Conservation (phyloP, 2,888 invertebrate species). For the Drosophila gaucha region DNA sequence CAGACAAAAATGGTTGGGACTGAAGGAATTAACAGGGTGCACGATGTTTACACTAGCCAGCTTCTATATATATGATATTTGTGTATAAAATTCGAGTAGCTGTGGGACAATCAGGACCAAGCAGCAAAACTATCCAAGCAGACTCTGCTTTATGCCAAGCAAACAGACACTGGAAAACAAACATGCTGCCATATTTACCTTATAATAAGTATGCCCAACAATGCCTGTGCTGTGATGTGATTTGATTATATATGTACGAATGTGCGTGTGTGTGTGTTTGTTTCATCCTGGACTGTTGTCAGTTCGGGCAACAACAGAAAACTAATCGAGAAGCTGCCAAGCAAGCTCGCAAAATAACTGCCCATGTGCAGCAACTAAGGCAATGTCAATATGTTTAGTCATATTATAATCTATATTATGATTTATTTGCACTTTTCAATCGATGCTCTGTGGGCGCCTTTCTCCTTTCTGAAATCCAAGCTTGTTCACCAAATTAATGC, state of each 20-base stretch:
- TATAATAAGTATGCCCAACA: constrained; percentile 32
- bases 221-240: constrained; percentile 14
- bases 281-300: constrained; percentile 3
- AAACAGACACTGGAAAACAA: constrained; percentile 30
- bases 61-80: neutral
- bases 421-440: constrained; percentile 41
- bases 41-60: neutral
- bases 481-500: constrained; percentile 45
- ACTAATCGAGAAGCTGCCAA: constrained; percentile 28
- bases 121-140: neutral
- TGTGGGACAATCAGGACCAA: neutral
- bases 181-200: constrained; percentile 38
- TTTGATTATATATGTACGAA: neutral
- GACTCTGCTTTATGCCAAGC: constrained; percentile 9
- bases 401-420: constrained; percentile 38
- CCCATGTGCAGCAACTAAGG: neutral
- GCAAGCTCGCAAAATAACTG: constrained; percentile 4
- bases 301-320: constrained; percentile 7
- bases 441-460: neutral
- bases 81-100: neutral
- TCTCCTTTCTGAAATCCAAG: constrained; percentile 32
- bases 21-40: neutral
- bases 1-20: too few species aligned
- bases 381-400: constrained; percentile 23
- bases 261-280: neutral